phyloP scores from a whole-genome alignment of 2,888 invertebrate species.

The Brachylomia viminalis region DNA sequence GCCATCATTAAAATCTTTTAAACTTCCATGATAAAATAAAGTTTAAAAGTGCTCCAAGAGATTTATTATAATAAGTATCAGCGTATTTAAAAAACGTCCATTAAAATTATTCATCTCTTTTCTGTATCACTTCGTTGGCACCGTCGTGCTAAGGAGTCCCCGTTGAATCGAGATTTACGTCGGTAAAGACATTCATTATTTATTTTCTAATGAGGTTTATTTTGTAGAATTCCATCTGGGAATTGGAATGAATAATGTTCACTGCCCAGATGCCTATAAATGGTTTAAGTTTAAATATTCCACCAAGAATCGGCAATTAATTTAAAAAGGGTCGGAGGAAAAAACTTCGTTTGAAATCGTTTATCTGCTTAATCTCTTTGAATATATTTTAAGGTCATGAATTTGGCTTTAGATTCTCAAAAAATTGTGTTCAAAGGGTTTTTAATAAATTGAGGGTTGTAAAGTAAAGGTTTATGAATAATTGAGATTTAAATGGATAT shows the following conservation, averaged over 20 bases:
- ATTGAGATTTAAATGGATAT: background rate
- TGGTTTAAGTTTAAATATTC: conserved; percentile 14
- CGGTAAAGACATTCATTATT: conserved; percentile 47
- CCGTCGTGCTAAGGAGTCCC: conserved; percentile 35
- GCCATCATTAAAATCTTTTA: background rate
- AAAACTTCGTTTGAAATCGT: conserved; percentile 17
- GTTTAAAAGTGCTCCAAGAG: background rate
- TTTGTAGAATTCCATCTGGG: conserved; percentile 27
- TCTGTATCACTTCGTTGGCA: conserved; percentile 26
- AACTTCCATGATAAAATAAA: background rate
- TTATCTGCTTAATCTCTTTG: conserved; percentile 21
- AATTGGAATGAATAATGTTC: conserved; percentile 26
- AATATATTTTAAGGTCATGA: conserved; percentile 27
- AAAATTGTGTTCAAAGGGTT: conserved; percentile 22
- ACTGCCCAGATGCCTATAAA: conserved; percentile 25
- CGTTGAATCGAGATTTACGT: conserved; percentile 38
- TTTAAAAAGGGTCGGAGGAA: conserved; percentile 32
- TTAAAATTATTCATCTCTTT: conserved; percentile 21
- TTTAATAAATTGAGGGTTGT: background rate
- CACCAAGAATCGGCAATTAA: conserved; percentile 39
- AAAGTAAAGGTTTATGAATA: background rate
- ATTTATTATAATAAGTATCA: conserved; percentile 30
- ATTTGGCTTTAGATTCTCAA: conserved; percentile 24
- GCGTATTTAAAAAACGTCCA: conserved; percentile 22
- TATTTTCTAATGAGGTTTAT: conserved; percentile 29